Base-by-base conservation (phyloP, 2,888 invertebrate genomes). In the Odontocolon sp. region DNA sequence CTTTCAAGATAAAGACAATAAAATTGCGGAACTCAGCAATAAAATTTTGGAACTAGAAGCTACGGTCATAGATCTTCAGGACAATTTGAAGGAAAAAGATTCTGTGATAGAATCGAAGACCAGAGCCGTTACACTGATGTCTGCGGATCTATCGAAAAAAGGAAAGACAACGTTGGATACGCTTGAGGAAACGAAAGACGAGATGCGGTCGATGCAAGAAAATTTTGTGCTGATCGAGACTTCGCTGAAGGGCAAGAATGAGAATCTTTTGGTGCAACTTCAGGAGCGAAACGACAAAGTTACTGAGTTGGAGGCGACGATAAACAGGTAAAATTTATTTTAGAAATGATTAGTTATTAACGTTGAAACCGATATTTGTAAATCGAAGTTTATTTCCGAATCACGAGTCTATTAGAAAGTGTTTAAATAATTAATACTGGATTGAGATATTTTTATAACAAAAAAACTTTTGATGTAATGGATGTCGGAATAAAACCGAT, bases 31-130 rank as follows among this genome's bases (percentile, higher is more conserved):
- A 84, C 91, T 96, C 72, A 92, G 93, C 85, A 93, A 92, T 80
- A 93, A 93, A 87, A 92, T 96, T n/a, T 92, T 94, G 81, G 95
- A 95, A 83, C 91, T 96, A 88, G 96, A 97, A 90, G 93, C 94
- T 5, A 93, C 93, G 76, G 93, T 97, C 54, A 90, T 97, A 79
- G 97, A 98, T 89, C 91, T 96, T 57, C 95, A 96, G 90, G 97
- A 97, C 88, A 94, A 94, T 90, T 91, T 96, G 2, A 94, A 94
- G 85, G 96, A 96, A 90, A 95, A 96, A 89, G 96, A 96, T 90
- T 94, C 95, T 85, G 95, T 97, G 59, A 95, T 97, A 85, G 94
- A 95, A 89, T 94, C 96, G 3, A 93, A 96, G 88, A 96, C 96
- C 83, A 94, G 94, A 91, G 96, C 97, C 26, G 93, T 95, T 45